A percentile compares a stretch with the other conserved stretches of the same genome.
These are phyloP conservation scores for Zoanthus sociatus DNA, from an alignment of 92 coral and sea anemone species.

Conservation along the genomic window DNA sequence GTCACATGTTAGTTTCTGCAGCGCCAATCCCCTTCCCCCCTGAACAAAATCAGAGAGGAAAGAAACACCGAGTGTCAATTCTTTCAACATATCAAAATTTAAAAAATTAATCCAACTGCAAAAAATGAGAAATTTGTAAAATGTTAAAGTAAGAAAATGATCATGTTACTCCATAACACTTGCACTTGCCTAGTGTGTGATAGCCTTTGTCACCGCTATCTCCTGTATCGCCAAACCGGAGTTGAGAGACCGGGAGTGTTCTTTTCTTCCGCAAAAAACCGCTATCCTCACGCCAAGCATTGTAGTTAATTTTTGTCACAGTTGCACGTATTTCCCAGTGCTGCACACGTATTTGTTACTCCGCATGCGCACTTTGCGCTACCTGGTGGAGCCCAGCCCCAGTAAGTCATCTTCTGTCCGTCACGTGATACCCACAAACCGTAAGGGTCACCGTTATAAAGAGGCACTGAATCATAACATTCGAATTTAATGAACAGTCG, in stretches of 20 bases:
- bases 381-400: no score
- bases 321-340: background rate
- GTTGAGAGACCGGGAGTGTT: background rate
- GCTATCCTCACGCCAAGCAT: background rate
- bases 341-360: background rate
- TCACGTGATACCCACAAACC: background rate
- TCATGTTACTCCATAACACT: background rate
- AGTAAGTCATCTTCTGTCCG: no score
- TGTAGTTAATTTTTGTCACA: no score
- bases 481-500: background rate
- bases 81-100: no score
- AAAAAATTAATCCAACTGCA: no score
- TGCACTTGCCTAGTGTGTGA: background rate
- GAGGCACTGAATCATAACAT: background rate
- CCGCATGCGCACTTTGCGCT: constrained; percentile 1
- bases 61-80: no score
- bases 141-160: no score
- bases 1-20: no score
- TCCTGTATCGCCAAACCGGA: background rate
- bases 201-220: background rate
- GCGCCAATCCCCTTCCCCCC: no score
- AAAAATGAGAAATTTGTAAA: no score
- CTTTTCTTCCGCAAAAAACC: background rate
- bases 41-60: no score
- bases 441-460: background rate